Conservation (phyloP, 2,888 invertebrate species). For the Tetanocera ferruginea region DNA sequence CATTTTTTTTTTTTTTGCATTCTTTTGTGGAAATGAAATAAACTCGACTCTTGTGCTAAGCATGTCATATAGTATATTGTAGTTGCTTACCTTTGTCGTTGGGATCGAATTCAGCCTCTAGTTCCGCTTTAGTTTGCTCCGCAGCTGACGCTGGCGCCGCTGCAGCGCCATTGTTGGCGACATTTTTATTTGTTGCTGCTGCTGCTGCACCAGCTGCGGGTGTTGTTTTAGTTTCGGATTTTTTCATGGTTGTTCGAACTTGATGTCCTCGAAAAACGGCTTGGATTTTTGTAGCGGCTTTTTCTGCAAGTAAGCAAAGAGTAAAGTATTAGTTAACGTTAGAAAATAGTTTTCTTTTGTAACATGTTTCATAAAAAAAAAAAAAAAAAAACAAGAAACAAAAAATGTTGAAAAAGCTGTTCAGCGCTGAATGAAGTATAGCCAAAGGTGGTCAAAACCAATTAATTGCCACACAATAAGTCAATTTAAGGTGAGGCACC, state of each 20-base stretch:
- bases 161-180: conserved; percentile 47
- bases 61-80: neutral
- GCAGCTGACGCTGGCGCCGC: conserved; percentile 57
- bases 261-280: conserved; percentile 88
- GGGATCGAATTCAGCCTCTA: conserved; percentile 83
- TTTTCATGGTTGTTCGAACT: conserved; percentile 83
- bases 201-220: conserved; percentile 54
- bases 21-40: neutral
- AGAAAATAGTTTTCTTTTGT: neutral
- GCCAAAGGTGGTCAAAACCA: neutral
- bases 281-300: conserved; percentile 90
- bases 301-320: conserved; percentile 59
- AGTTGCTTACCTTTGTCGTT: conserved; percentile 80
- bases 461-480: neutral
- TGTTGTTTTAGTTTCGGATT: conserved; percentile 71
- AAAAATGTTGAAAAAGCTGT: neutral
- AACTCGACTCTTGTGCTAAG: neutral
- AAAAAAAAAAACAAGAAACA: neutral
- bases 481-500: no score
- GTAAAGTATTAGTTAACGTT: neutral
- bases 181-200: conserved; percentile 43
- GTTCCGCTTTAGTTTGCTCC: conserved; percentile 78
- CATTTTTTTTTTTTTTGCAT: no score
- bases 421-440: no score
- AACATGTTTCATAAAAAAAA: neutral